Conservation (phyloP, 2,113 vertebrate genomes). For the Ploceus nigricollis region DNA sequence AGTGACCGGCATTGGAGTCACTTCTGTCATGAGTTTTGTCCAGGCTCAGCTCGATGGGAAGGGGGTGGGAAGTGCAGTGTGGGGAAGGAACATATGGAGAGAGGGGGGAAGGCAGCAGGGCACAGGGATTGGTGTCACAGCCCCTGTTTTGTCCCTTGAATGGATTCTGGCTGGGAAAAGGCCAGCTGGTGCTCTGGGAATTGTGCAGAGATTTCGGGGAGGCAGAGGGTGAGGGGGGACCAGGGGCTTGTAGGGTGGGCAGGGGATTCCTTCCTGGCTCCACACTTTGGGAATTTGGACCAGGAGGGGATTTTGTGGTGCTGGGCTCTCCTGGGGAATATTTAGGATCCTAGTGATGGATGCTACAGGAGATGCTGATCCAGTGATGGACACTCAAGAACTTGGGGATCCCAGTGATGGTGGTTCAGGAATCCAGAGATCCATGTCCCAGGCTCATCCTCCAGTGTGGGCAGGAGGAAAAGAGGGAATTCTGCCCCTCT, state of each 20-base stretch:
- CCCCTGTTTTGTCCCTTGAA: neutral
- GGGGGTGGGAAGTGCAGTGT: too few relatives aligned
- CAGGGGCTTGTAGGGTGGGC: fast-evolving
- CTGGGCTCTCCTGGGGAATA: neutral
- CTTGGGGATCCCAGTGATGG: neutral
- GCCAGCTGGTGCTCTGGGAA: neutral
- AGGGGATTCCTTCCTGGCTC: neutral
- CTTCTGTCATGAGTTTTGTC: neutral
- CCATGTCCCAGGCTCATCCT: neutral
- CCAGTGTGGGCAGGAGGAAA: neutral
- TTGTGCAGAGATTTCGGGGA: neutral
- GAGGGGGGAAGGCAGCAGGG: fast-evolving
- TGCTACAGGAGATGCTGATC: neutral
- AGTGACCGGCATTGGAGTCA: fast-evolving
- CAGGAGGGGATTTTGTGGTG: neutral
- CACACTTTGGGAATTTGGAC: neutral
- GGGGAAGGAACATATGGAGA: neutral
- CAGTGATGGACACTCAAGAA: neutral
- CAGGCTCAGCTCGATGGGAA: neutral
- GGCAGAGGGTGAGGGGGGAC: too few relatives aligned
- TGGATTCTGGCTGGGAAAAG: neutral
- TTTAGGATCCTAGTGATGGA: neutral
- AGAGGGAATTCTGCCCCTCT: neutral
- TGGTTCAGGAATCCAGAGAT: neutral
- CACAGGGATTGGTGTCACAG: neutral